These are phyloP conservation scores for Tyrannus savana DNA, from an alignment of 2,113 vertebrate genomes.

Conservation along the genomic window DNA sequence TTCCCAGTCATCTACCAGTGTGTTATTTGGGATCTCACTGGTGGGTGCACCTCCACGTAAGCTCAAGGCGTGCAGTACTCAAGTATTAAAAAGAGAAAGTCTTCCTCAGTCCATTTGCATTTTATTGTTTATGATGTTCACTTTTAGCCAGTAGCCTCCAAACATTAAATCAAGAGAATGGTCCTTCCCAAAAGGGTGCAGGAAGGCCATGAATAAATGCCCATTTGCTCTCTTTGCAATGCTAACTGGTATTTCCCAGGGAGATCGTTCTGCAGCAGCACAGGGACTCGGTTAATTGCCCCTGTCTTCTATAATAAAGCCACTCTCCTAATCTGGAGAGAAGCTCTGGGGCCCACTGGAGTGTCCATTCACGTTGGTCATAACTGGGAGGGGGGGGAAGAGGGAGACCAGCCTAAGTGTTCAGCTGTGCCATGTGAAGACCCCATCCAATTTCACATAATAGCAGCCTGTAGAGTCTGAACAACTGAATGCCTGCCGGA, in stretches of 20 bases:
- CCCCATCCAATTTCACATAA: slow-evolving; percentile 50
- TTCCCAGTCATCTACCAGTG: neutral
- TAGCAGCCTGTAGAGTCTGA: slow-evolving; percentile 22
- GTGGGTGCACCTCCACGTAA: neutral
- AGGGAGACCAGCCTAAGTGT: neutral
- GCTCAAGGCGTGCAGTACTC: neutral
- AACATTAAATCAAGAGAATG: neutral
- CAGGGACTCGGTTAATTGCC: neutral
- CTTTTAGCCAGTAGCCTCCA: neutral
- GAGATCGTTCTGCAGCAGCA: neutral
- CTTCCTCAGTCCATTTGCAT: neutral
- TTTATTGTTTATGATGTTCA: neutral
- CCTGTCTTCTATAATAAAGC: neutral
- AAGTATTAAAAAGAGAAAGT: neutral
- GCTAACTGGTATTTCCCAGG: neutral
- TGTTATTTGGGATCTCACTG: neutral
- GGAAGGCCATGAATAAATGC: slow-evolving; percentile 1
- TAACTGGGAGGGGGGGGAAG: neutral
- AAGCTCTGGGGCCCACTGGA: neutral
- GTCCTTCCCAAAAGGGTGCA: neutral
- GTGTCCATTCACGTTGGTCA: neutral
- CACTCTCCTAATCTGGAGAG: neutral
- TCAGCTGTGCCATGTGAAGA: slow-evolving; percentile 14
- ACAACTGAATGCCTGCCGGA: neutral
- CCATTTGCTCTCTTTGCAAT: neutral